Evolutionary conservation across 2,113 vertebrate genomes (phyloP), one percentile per base, ranked within the genome.

Genomic region (Diglossa brunneiventris): DNA sequence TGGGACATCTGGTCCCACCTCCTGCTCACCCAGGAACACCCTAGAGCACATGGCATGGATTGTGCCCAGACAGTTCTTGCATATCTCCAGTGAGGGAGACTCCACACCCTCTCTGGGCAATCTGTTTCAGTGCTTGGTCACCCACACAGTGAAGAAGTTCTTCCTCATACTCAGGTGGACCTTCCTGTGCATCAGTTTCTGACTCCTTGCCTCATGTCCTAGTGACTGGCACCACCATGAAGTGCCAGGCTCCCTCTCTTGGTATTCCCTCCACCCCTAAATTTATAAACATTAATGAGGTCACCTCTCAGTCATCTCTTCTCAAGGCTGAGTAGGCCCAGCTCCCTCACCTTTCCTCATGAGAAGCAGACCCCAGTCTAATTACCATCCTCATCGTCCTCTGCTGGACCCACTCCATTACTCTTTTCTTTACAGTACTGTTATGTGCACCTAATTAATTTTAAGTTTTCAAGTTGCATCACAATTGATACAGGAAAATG

Each of bases 331-430:
- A 66, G 39, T 8, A 44, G 50, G 13, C 10, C 37, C 44, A 44
- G 3, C 7, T 52, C 20, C 28, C 10, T 42, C 22, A 28, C 11
- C 18, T 58, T 80, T 58, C 18, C 50, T 59, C 13, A 23, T 26
- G 59, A 46, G 19, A 59, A 52, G 37, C 23, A 28, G 42, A 23
- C 5, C 8, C 15, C 44, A 44, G 19, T 39, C 37, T 39, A 67
- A 11, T 17, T 12, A n/a, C 5, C 13, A n/a, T 44, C 37, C 7
- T 82, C n/a, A 28, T 10, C 16, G 7, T 39, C 23, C 33, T 82
- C 44, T 0, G 0, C 42, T 52, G 33, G 33, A 67, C 44, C 33
- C 42, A 15, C 53, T 30, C 16, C 39, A n/a, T 58, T 12, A 28
- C 9, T 66, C 19, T 30, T 39, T 62, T 59, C 24, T 46, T 41